phyloP scores from a whole-genome alignment of 2,888 invertebrate genomes.

The Chaetoderma sp. region DNA sequence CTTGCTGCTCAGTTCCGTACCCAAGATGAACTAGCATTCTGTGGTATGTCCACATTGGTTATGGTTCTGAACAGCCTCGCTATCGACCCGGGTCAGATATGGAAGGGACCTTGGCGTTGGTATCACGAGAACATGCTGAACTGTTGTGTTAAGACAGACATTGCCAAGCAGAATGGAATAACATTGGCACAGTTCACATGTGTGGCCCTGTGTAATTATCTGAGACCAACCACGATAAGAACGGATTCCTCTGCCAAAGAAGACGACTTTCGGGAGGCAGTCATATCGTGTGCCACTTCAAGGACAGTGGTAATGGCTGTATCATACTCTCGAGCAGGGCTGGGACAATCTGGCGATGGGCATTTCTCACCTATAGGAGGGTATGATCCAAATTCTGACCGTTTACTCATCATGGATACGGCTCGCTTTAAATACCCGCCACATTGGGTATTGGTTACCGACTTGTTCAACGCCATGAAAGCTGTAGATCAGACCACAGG shows the following conservation, averaged over 20 bases:
- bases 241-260: slow-evolving; percentile 1
- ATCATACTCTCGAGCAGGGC: slow-evolving; percentile 51
- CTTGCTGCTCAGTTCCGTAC: slow-evolving; percentile 65
- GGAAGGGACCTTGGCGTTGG: slow-evolving; percentile 65
- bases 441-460: slow-evolving; percentile 57
- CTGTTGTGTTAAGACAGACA: slow-evolving; percentile 47
- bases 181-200: slow-evolving; percentile 59
- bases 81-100: slow-evolving; percentile 54
- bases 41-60: slow-evolving; percentile 64
- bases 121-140: slow-evolving; percentile 67
- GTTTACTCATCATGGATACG: slow-evolving; percentile 60
- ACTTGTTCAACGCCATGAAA: slow-evolving; percentile 54
- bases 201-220: slow-evolving; percentile 60
- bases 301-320: slow-evolving; percentile 38
- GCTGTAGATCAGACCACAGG: slow-evolving; percentile 48
- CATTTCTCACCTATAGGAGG: slow-evolving; percentile 61
- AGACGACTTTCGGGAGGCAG: slow-evolving; percentile 31
- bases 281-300: slow-evolving; percentile 18
- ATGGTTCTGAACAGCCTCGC: slow-evolving; percentile 62
- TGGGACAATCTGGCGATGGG: slow-evolving; percentile 61
- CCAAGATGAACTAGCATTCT: slow-evolving; percentile 65
- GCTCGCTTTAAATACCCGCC: slow-evolving; percentile 66
- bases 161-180: slow-evolving; percentile 47
- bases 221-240: slow-evolving; percentile 35
- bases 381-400: slow-evolving; percentile 51